A percentile compares a stretch with the other conserved stretches of the same genome.
These are phyloP conservation scores for Habropoda laboriosa DNA, from an alignment of 1,140 invertebrate species.

Conservation along the genomic window DNA sequence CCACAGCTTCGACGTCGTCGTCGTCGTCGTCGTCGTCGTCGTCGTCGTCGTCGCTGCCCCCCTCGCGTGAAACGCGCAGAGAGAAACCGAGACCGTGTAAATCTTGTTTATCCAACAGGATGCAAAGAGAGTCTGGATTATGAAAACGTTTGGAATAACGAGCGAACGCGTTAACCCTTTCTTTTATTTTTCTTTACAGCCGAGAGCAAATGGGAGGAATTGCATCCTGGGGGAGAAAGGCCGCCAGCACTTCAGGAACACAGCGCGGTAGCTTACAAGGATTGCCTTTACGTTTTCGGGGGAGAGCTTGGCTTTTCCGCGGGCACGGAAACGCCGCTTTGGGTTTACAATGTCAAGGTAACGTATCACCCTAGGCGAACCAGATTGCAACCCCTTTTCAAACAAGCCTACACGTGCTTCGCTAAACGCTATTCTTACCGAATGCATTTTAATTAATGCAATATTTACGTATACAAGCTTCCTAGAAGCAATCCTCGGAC, in stretches of 20 bases:
- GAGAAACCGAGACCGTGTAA: conserved; percentile 21
- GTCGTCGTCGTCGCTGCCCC: no score
- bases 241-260: conserved; percentile 93
- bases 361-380: conserved; percentile 31
- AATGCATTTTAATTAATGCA: not conserved
- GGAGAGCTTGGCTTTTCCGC: conserved; percentile 92
- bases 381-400: not conserved
- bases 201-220: conserved; percentile 86
- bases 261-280: conserved; percentile 89
- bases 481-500: not conserved
- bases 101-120: conserved; percentile 31
- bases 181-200: conserved; percentile 80
- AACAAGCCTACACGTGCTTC: not conserved
- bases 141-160: conserved; percentile 50
- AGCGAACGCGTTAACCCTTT: conserved; percentile 21
- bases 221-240: conserved; percentile 86
- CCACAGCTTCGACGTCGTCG: not conserved
- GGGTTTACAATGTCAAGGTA: conserved; percentile 93
- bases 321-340: conserved; percentile 91
- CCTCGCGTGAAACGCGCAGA: not conserved
- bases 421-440: no score
- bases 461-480: not conserved
- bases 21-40: no score
- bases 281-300: conserved; percentile 92
- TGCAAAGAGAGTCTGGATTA: not conserved